These are phyloP conservation scores for Macquaria ambigua DNA, from an alignment of 2,113 vertebrate species.

Conservation along the genomic window DNA sequence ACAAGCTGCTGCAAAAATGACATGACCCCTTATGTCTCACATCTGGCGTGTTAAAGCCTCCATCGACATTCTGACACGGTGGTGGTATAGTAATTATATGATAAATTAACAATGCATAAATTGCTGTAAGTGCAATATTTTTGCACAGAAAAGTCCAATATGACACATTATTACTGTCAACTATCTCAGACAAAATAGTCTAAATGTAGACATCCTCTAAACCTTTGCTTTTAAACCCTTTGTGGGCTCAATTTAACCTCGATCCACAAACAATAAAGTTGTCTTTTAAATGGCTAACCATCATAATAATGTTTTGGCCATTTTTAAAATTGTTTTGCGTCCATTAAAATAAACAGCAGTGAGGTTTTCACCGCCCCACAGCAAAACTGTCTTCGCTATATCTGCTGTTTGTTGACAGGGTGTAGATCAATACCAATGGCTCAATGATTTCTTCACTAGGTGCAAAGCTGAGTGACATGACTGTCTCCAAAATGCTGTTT, in stretches of 20 bases:
- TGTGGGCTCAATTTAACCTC: background rate
- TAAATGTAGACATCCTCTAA: background rate
- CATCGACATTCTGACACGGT: too few relatives aligned
- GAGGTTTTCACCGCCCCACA: too few relatives aligned
- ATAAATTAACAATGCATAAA: background rate
- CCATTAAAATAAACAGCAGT: too few relatives aligned
- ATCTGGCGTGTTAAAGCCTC: too few relatives aligned
- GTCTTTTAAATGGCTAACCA: background rate
- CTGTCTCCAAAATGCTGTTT: background rate
- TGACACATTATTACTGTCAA: background rate
- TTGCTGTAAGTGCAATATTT: background rate
- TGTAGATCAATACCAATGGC: background rate
- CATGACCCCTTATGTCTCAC: too few relatives aligned
- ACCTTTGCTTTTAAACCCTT: background rate
- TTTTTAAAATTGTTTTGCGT: background rate
- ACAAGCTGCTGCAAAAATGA: too few relatives aligned
- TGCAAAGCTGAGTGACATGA: background rate
- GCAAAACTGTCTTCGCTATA: background rate
- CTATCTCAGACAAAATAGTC: background rate
- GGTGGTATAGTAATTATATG: too few relatives aligned
- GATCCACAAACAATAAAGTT: background rate
- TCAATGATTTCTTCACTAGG: background rate
- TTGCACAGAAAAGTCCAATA: background rate
- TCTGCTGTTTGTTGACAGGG: background rate
- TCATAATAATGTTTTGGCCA: background rate